Evolutionary conservation across 2,888 invertebrate species (phyloP), one percentile per base, ranked within the genome.

Genomic region (Pogonocherus hispidulus): DNA sequence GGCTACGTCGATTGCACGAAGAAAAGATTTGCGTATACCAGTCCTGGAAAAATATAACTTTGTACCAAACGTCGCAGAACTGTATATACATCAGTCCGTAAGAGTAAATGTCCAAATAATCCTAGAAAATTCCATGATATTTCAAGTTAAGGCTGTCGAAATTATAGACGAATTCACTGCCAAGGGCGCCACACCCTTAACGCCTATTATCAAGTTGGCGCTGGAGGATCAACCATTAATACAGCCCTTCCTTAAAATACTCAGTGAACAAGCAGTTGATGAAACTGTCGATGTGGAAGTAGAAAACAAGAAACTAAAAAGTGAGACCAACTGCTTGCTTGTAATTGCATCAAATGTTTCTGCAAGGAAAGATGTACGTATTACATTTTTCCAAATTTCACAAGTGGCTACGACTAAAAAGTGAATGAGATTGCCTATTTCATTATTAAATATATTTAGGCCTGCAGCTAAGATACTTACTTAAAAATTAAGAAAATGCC

Each of bases 11-110:
- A 94, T 96, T 44, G 89, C 93, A 0, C 88, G 91, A 73, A 89
- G 90, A 51, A 87, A 90, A 69, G 90, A 91, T 16, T 89, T 92
- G 23, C 91, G 91, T 11, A 87, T 91, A 11, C 94, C 95, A 1
- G 91, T 94, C 0, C 84, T 95, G 19, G 95, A 96, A 83, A 90
- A 90, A 81, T 92, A 92, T 80, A 86, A 88, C 67, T 95, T 95
- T 80, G 81, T 94, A 5, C 89, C 94, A 0, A 91, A 93, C 83
- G 69, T 76, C 44, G 66, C 75, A 0, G 41, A 65, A n/a, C 63
- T 84, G 6, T 44, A 73, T 6, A 16, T 79, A 0, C 67, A 76
- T 6, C 62, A 81, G 59, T 87, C 90, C 0, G 84, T 91, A 0
- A 86, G 92, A 19, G 84, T 89, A 0, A 87, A 90, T 79, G 86